phyloP scores from a whole-genome alignment of 2,888 invertebrate species.

The Nemurella pictetii region DNA sequence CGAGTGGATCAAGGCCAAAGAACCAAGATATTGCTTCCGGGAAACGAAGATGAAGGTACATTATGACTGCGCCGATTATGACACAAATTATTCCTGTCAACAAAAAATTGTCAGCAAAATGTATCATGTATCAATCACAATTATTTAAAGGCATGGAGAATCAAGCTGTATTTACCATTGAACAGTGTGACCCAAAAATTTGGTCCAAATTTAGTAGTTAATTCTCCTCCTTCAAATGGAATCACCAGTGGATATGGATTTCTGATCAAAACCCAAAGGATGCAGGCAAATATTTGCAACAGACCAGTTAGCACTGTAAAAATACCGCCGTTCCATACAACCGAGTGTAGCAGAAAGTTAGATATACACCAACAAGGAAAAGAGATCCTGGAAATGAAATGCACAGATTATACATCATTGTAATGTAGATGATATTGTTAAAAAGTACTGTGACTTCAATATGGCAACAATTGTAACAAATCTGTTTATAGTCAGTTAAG shows the following conservation, averaged over 20 bases:
- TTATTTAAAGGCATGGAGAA: neutral
- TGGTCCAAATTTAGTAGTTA: constrained; percentile 55
- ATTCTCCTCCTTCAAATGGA: constrained; percentile 55
- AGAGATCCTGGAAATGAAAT: constrained; percentile 52
- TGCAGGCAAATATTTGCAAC: constrained; percentile 56
- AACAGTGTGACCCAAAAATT: constrained; percentile 58
- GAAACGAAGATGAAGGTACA: constrained; percentile 53
- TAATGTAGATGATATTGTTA: neutral
- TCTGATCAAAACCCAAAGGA: constrained; percentile 56
- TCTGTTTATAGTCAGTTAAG: neutral
- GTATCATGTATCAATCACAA: neutral
- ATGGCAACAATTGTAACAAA: neutral
- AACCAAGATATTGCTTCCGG: constrained; percentile 54
- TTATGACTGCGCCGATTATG: constrained; percentile 51
- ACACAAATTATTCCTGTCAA: constrained; percentile 38
- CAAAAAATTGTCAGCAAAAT: constrained; percentile 27
- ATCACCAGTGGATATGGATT: constrained; percentile 58
- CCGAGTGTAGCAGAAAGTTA: constrained; percentile 57
- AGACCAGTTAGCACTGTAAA: constrained; percentile 56
- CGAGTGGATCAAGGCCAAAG: constrained; percentile 58
- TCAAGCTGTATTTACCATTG: constrained; percentile 56
- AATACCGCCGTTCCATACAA: constrained; percentile 58
- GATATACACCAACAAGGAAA: constrained; percentile 61
- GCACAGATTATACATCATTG: neutral
- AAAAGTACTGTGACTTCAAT: neutral